Conservation (phyloP, 2,888 invertebrate genomes). For the Epiblema foenella region DNA sequence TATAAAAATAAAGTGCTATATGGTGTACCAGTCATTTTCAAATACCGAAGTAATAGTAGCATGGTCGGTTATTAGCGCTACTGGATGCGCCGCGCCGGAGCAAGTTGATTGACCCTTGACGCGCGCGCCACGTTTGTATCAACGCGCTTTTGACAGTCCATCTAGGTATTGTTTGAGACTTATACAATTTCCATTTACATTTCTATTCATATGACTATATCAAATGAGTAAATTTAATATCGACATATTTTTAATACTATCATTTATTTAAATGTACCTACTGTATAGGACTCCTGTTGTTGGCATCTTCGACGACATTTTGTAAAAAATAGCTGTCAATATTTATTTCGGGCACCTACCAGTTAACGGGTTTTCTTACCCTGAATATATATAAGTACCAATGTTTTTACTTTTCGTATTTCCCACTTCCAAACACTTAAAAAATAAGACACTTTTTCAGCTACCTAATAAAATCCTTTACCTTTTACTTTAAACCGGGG, state of each 20-base stretch:
- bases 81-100: slow-evolving; percentile 30
- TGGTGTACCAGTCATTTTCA: neutral
- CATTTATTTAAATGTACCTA: neutral
- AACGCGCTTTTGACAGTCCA: slow-evolving; percentile 30
- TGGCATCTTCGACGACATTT: neutral
- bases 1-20: neutral
- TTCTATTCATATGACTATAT: neutral
- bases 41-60: slow-evolving; percentile 6
- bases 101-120: slow-evolving; percentile 39
- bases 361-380: no score
- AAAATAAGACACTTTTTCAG: slow-evolving; percentile 5
- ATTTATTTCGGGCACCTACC: neutral
- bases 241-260: neutral
- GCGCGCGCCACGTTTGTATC: slow-evolving; percentile 38
- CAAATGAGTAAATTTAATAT: neutral
- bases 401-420: neutral
- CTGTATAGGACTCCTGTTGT: neutral
- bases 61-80: slow-evolving; percentile 37
- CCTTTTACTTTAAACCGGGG: slow-evolving; percentile 33
- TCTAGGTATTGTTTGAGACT: slow-evolving; percentile 28
- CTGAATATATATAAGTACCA: neutral
- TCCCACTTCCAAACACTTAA: neutral
- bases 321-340: neutral
- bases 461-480: slow-evolving; percentile 38
- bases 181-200: slow-evolving; percentile 14